Conservation (phyloP, 2,113 vertebrate species). For the Hassar affinis region DNA sequence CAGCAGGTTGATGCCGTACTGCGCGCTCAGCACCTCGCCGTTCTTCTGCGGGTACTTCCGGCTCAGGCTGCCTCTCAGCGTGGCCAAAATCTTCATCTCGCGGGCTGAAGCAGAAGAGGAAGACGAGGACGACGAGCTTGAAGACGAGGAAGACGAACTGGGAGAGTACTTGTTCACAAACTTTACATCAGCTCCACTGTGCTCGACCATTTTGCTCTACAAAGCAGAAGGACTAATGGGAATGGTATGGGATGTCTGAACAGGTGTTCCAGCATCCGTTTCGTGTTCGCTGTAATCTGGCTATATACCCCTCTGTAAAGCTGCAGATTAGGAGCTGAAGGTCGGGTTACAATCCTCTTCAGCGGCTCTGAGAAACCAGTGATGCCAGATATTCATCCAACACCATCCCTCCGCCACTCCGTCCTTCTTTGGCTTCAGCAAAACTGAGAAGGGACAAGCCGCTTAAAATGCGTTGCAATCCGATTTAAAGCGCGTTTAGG, state of each 20-base stretch:
- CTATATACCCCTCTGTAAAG: conserved; percentile 35
- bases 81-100: conserved; percentile 66
- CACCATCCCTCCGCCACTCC: conserved; percentile 20
- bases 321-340: conserved; percentile 59
- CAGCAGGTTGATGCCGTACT: conserved; percentile 92
- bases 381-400: conserved; percentile 63
- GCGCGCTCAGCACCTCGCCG: conserved; percentile 88
- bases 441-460: conserved; percentile 19
- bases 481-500: conserved; percentile 19
- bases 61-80: conserved; percentile 61
- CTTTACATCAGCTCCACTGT: conserved; percentile 68
- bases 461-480: conserved; percentile 14
- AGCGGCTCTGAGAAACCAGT: conserved; percentile 42
- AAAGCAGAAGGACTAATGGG: background rate
- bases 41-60: conserved; percentile 82
- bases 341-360: conserved; percentile 65
- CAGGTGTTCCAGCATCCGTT: conserved; percentile 22
- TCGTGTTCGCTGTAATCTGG: conserved; percentile 8
- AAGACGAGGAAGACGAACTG: conserved; percentile 44
- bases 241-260: background rate
- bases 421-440: conserved; percentile 23
- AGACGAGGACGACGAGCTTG: conserved; percentile 63
- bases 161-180: conserved; percentile 69
- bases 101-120: conserved; percentile 66
- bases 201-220: conserved; percentile 64